These are phyloP conservation scores for Edolisoma coerulescens DNA, from an alignment of 2,113 vertebrate genomes.

Conservation along the genomic window DNA sequence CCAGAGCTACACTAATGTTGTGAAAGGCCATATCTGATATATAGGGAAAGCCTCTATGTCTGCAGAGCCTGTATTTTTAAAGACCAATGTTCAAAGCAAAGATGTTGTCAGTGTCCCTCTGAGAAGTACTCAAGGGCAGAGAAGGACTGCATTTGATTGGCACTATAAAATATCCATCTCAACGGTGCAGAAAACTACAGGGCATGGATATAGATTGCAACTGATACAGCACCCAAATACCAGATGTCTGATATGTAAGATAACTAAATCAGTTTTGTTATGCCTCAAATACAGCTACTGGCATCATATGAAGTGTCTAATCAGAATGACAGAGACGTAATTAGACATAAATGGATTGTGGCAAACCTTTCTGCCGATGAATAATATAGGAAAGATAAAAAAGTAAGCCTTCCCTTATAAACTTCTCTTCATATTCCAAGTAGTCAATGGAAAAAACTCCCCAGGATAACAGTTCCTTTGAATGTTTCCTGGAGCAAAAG, in stretches of 20 bases:
- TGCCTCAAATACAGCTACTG: not conserved
- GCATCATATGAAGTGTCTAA: not conserved
- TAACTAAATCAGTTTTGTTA: not conserved
- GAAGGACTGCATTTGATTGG: not conserved
- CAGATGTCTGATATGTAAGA: not conserved
- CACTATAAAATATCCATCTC: not conserved
- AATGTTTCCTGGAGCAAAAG: not conserved
- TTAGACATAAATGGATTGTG: not conserved
- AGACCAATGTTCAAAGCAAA: not conserved
- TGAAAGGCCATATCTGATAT: not conserved
- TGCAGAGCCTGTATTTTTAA: not conserved
- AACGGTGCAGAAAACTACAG: not conserved
- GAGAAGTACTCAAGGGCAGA: not conserved
- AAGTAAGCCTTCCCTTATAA: not conserved
- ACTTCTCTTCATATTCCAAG: not conserved
- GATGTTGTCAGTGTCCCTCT: not conserved
- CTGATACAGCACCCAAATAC: not conserved
- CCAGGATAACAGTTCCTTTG: not conserved
- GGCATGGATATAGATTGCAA: not conserved
- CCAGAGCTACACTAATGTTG: not conserved
- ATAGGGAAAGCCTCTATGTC: not conserved
- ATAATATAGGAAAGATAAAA: not conserved
- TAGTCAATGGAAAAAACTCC: not conserved
- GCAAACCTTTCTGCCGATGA: not conserved
- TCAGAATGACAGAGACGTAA: not conserved